Base-by-base conservation (phyloP, 2,797 vertebrate species). In the Enteromius unitaeniatus region DNA sequence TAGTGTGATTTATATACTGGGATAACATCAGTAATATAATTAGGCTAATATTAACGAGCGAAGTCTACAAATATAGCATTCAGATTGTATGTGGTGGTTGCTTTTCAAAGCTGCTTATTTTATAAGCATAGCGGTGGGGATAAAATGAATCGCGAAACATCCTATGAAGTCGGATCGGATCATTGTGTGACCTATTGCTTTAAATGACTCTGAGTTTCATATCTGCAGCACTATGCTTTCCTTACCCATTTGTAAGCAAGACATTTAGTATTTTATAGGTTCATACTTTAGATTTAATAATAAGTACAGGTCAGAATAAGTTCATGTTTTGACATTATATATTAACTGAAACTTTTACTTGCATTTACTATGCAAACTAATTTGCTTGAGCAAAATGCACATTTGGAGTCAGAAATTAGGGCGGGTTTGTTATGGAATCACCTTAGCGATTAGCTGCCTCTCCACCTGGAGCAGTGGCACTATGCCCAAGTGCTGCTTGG, bases 381-480 rank as follows among this genome's bases (percentile, higher is more conserved):
- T 72, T 4, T 78, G 72, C 72, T 82, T 64, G 79, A 82, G 83
- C 42, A 45, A 84, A 80, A 79, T 84, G 80, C 17, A 79, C 62
- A 85, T 84, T 84, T 60, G 51, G 70, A 86, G 84, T 83, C 72
- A 82, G 79, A 82, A 87, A 80, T 68, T 81, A 77, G 79, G 86
- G 84, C 34, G 68, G 84, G 85, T 87, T 89, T 90, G 85, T 89
- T 88, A 81, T 86, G 86, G 76, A 87, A 85, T 87, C 81, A 86
- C 86, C 82, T 89, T 82, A 42, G 85, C 62, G 75, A 86, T 90
- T 89, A 88, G 81, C 83, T 74, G 87, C 78, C 60, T 84, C 51
- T 78, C 87, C 88, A 90, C 88, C 89, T 90, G 88, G 86, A 89
- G 86, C 62, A 69, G 76, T 89, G 89, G 88, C 89, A 88, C 69